These are phyloP conservation scores for Okamejei kenojei DNA, from an alignment of 2,797 vertebrate species.

Conservation along the genomic window DNA sequence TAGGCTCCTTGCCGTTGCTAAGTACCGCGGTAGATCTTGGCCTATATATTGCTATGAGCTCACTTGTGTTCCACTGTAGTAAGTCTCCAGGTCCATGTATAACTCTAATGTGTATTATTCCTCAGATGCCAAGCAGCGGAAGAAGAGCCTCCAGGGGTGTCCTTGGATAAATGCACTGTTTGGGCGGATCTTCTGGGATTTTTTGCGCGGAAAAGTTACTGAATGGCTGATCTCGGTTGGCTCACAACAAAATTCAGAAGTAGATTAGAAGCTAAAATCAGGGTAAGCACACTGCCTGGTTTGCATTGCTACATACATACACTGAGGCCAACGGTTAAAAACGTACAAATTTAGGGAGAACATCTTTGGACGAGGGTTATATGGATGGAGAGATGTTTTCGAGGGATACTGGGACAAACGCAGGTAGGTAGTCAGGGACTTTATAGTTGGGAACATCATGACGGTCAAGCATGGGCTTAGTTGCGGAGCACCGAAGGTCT, in stretches of 20 bases:
- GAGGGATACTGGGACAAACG: too few species aligned
- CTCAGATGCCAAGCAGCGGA: conserved; percentile 50
- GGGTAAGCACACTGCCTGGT: conserved; percentile 55
- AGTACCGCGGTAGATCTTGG: not conserved
- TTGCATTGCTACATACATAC: not conserved
- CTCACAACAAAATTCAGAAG: conserved; percentile 78
- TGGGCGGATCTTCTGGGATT: conserved; percentile 81
- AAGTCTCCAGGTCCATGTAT: conserved; percentile 38
- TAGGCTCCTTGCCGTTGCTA: not conserved
- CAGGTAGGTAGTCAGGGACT: too few species aligned
- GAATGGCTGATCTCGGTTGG: conserved; percentile 69
- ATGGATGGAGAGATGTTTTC: too few species aligned
- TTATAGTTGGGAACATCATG: too few species aligned
- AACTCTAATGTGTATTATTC: not conserved
- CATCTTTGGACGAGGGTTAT: too few species aligned
- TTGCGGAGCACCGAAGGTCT: too few species aligned
- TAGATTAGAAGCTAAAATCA: conserved; percentile 83
- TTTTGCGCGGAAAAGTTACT: conserved; percentile 72
- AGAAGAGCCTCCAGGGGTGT: conserved; percentile 46
- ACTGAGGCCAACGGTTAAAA: not conserved
- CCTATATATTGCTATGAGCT: too few species aligned
- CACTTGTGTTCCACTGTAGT: too few species aligned
- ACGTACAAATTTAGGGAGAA: too few species aligned
- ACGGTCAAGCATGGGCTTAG: too few species aligned
- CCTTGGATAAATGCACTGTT: conserved; percentile 71